Conservation (phyloP, 2,888 invertebrate species). For the Rhimphoctona megacephalus region DNA sequence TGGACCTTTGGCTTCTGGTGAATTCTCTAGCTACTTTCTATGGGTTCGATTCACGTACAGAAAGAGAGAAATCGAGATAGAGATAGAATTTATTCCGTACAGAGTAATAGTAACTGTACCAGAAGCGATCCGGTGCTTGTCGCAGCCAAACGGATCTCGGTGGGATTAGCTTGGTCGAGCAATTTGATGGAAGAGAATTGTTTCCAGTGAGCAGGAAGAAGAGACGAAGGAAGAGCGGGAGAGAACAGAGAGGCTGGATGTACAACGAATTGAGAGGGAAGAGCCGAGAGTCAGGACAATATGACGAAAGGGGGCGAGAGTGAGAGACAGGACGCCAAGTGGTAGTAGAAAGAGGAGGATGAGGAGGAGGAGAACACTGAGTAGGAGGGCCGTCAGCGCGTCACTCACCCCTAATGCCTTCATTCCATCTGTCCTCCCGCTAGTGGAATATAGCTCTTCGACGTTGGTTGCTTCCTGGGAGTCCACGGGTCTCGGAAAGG, state of each 20-base stretch:
- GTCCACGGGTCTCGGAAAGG: slow-evolving; percentile 33
- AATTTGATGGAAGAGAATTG: slow-evolving; percentile 76
- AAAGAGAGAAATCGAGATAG: slow-evolving; percentile 4
- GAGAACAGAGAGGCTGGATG: slow-evolving; percentile 33
- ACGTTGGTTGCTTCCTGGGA: slow-evolving; percentile 47
- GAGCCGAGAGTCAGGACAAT: slow-evolving; percentile 59
- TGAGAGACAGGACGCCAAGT: slow-evolving; percentile 69
- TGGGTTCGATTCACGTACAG: slow-evolving; percentile 60
- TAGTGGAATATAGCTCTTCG: slow-evolving; percentile 60
- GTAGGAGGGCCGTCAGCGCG: slow-evolving; percentile 79
- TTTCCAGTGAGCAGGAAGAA: slow-evolving; percentile 63
- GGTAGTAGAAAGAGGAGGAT: slow-evolving; percentile 53
- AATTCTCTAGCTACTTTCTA: slow-evolving; percentile 53
- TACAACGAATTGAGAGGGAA: slow-evolving; percentile 50
- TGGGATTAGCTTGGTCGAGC: slow-evolving; percentile 76
- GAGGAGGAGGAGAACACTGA: slow-evolving; percentile 70
- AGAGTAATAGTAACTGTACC: slow-evolving; percentile 52
- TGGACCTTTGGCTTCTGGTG: slow-evolving; percentile 54
- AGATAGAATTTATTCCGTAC: slow-evolving; percentile 26
- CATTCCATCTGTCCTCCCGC: slow-evolving; percentile 77
- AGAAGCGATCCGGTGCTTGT: slow-evolving; percentile 66
- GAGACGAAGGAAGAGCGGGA: slow-evolving; percentile 12
- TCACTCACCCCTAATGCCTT: slow-evolving; percentile 82
- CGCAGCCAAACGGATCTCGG: slow-evolving; percentile 71
- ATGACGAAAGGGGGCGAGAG: slow-evolving; percentile 62